A percentile compares a stretch with the other conserved stretches of the same genome.
These are phyloP conservation scores for Agonum fuliginosum DNA, from an alignment of 2,888 invertebrate genomes.

Conservation along the genomic window DNA sequence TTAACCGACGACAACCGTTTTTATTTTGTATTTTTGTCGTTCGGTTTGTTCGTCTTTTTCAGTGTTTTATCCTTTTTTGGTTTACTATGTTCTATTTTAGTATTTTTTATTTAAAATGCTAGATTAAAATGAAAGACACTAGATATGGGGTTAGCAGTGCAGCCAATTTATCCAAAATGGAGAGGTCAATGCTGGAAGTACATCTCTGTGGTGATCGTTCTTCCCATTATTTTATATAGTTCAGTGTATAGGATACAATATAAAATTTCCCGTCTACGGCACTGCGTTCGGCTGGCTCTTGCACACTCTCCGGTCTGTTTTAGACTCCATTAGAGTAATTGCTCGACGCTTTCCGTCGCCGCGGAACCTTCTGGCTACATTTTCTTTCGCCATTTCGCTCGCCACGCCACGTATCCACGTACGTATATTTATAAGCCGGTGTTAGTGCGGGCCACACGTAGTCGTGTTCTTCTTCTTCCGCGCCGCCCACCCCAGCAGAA, in stretches of 20 bases:
- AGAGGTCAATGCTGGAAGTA: not conserved
- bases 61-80: not conserved
- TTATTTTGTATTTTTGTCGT: no score
- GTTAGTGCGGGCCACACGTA: constrained; percentile 51
- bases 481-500: not conserved
- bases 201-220: not conserved
- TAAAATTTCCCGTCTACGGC: not conserved
- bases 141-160: no score
- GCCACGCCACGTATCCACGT: constrained; percentile 44
- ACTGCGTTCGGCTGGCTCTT: no score
- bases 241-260: no score
- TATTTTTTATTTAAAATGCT: no score
- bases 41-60: no score
- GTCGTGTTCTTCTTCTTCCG: not conserved
- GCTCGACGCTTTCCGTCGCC: no score
- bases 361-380: constrained; percentile 57
- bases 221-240: no score
- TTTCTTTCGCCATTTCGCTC: constrained; percentile 52
- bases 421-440: constrained; percentile 56
- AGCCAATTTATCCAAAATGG: no score
- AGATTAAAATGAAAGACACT: no score
- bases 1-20: no score
- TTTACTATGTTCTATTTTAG: no score
- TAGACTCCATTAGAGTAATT: constrained; percentile 66
- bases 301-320: constrained; percentile 38